Evolutionary conservation across 2,888 invertebrate genomes (phyloP), one percentile per base, ranked within the genome.

Genomic region (Disparrhopalites patrizii): DNA sequence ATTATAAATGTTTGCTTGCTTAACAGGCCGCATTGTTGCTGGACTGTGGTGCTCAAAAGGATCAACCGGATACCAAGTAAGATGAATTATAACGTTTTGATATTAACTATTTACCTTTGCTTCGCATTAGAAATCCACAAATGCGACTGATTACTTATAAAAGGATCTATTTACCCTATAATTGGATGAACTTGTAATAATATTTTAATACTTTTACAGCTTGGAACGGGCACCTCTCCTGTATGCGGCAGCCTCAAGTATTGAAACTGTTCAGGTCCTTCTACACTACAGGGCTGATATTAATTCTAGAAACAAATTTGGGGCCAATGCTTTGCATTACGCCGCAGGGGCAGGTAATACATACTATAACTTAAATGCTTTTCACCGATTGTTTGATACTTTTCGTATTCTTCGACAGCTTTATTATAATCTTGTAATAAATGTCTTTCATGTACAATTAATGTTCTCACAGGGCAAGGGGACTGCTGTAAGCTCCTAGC

Each of bases 31-130:
- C 70, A 63, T 33, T 75, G 3, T 58, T 74, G 36, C 55, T 75
- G 54, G 72, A 74, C 43, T 70, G 71, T 54, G 75, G 75, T n/a
- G 75, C 75, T 50, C 75, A 74, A 67, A 75, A 72, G 33, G 76
- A 75, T 60, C 76, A 76, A 67, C 75, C 76, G 0, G 76, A 76
- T 28, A 75, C 75, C 8, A 65, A 65, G 64, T 64, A 56, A 51
- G 28, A 10, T 36, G 5, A 20, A 10, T 10, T 13, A 15, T 36
- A 13, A 36, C 15, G 38, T 10, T 36, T 10, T 36, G 10, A 36
- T 15, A 36, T 10, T 15, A 36, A 10, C 10, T 15, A 13, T 27
- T 10, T 27, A 50, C 8, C 50, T 18, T 50, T 8, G 13, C 50
- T 18, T 18, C 8, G 50, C 18, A 50, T 18, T 20, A 10, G n/a